Conservation (phyloP, 2,113 vertebrate genomes). For the Calyptomena viridis region DNA sequence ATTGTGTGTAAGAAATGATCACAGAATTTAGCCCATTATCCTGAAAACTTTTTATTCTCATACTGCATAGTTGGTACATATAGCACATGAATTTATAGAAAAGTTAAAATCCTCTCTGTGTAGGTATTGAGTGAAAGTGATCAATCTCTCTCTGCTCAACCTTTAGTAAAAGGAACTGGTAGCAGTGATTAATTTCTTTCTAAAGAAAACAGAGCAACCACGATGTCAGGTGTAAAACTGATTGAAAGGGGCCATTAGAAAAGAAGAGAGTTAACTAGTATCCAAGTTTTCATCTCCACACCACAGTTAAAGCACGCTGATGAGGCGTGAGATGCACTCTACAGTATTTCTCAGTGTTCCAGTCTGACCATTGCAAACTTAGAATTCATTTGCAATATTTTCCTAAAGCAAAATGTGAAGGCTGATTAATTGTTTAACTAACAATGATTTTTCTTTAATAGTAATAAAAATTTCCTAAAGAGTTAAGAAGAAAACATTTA, state of each 20-base stretch:
- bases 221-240: background rate
- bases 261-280: background rate
- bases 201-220: background rate
- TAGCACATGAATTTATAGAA: background rate
- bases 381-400: background rate
- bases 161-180: background rate
- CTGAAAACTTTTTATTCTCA: background rate
- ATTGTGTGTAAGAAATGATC: background rate
- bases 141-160: background rate
- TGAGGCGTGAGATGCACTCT: background rate
- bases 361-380: background rate
- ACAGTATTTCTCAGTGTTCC: background rate
- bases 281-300: background rate
- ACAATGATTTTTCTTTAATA: background rate
- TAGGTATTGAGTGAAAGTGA: background rate
- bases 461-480: background rate
- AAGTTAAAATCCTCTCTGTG: background rate
- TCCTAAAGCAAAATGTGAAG: background rate
- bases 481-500: background rate
- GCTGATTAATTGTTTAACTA: background rate
- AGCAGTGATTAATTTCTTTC: slow-evolving; percentile 8
- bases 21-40: background rate
- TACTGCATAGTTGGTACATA: background rate
- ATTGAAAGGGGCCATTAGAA: background rate
- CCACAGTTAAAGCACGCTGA: background rate